Percentiles rank a stretch among this genome's conserved stretches.
phyloP scores from a whole-genome alignment of 2,113 vertebrate genomes.

The Cololabis saira region DNA sequence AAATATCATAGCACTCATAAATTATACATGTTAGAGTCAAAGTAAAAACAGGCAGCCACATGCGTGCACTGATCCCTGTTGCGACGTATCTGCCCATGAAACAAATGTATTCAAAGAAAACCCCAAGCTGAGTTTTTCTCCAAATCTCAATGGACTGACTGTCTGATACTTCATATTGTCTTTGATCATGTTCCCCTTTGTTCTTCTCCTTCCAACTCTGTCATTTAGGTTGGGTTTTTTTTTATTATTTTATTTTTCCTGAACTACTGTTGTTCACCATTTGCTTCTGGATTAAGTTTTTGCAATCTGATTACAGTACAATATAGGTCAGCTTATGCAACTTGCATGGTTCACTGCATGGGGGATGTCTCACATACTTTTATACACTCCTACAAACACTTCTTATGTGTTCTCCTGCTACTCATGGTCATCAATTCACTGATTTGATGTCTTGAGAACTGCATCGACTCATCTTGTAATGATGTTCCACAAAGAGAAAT shows the following conservation, averaged over 20 bases:
- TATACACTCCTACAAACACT: no score
- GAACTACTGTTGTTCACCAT: slow-evolving; percentile 23
- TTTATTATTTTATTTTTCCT: neutral
- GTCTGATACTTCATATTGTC: slow-evolving; percentile 17
- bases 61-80: neutral
- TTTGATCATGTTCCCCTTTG: slow-evolving; percentile 30
- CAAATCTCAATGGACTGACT: slow-evolving; percentile 19
- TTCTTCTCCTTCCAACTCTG: slow-evolving; percentile 24
- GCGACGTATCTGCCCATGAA: slow-evolving; percentile 3
- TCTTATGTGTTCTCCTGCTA: no score
- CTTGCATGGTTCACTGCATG: slow-evolving; percentile 40
- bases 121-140: neutral
- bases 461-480: neutral
- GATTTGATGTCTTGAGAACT: neutral
- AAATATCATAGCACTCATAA: slow-evolving; percentile 46
- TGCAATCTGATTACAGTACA: slow-evolving; percentile 55
- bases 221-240: slow-evolving; percentile 10
- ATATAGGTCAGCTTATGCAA: slow-evolving; percentile 65
- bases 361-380: neutral
- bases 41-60: slow-evolving; percentile 12
- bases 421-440: neutral
- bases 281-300: slow-evolving; percentile 43
- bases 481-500: neutral
- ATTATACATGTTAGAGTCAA: slow-evolving; percentile 46
- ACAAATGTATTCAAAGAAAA: slow-evolving; percentile 17